phyloP scores from a whole-genome alignment of 2,888 invertebrate species.

The Eumacrocentrus americanus region DNA sequence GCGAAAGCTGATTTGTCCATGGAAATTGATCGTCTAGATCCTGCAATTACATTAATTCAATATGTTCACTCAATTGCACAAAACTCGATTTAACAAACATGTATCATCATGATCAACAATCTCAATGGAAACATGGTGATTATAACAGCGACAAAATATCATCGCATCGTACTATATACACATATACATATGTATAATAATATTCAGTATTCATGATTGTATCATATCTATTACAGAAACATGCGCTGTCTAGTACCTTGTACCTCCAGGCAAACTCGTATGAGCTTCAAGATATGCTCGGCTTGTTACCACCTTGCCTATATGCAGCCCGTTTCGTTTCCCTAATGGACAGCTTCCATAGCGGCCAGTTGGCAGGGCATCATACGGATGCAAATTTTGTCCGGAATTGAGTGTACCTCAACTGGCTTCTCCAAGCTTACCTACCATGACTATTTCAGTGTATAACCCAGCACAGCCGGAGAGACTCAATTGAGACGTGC shows the following conservation, averaged over 20 bases:
- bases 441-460: conserved; percentile 15
- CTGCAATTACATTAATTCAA: conserved; percentile 4
- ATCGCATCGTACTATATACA: no score
- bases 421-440: background rate
- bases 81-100: no score
- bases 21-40: background rate
- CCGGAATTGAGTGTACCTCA: conserved; percentile 30
- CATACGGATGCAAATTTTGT: conserved; percentile 40
- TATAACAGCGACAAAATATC: no score
- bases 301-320: conserved; percentile 7
- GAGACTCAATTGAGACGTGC: conserved; percentile 1
- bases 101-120: no score
- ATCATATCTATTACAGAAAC: background rate
- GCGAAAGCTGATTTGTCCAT: background rate
- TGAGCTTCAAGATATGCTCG: conserved; percentile 5
- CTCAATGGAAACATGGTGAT: no score
- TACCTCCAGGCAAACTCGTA: background rate
- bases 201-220: background rate
- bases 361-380: conserved; percentile 37
- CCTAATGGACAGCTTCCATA: conserved; percentile 36
- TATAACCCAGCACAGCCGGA: background rate
- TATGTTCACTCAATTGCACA: background rate
- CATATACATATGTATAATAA: no score
- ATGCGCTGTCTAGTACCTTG: background rate
- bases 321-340: conserved; percentile 24